Base-by-base conservation (phyloP, 2,888 invertebrate species). In the Dasypolia templi region DNA sequence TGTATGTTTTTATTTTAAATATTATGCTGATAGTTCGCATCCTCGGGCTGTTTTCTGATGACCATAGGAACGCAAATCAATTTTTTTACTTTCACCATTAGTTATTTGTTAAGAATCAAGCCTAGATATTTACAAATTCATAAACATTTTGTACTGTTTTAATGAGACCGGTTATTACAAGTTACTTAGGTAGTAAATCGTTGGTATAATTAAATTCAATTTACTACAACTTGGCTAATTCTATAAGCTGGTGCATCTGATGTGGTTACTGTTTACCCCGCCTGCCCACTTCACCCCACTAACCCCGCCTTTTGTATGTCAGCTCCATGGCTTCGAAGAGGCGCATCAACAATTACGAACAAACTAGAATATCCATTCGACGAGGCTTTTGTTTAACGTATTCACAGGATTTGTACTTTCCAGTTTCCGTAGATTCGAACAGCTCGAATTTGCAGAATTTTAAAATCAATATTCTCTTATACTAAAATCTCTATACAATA, bases 221-320 rank as follows among this genome's bases (percentile, higher is more conserved):
- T 46, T 66, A 66, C 49, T 29, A 69, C 35, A 70, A 67, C 65
- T 49, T 73, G 26, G 22, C 42, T 63, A 6, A 59, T 66, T 42
- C 35, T 61, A 53, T 56, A 51, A 58, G 56, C 44, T 59, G 22
- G 19, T 39, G 17, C 55, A 17, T 51, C 32, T 61, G 55, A 68
- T 55, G 69, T 56, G 68, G 66, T 79, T 53, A 46, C 12, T 66
- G 71, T 66, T 75, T 62, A 49, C 14, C 67, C 55, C 49, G 4
- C 53, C 14, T 22, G 11, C 29, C 44, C 14, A 9, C 58, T 63
- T 63, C 58, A 68, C 29, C 68, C 59, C 67, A 14, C 29, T 42
- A 63, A 69, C 56, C 35, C 69, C 72, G 74, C 72, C 83, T 73
- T 81, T 81, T 63, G 35, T 71, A 75, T 77, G 70, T 81, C 56